Percentiles rank a stretch among this genome's conserved stretches.
phyloP scores from a whole-genome alignment of 92 coral and sea anemone species.

The Zoanthus solanderi region DNA sequence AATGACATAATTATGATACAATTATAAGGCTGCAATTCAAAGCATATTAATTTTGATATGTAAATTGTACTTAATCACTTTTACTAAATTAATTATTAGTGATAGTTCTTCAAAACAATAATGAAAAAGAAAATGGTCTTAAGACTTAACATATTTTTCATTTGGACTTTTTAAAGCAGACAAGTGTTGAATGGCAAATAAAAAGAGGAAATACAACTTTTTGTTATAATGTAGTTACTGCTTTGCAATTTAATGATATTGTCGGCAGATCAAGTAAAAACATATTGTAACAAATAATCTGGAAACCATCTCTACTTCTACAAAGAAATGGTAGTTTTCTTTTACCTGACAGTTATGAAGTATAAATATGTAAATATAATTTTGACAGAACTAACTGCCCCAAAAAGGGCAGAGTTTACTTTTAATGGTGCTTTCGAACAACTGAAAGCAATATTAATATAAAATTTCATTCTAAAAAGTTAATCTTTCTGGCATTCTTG shows the following conservation, averaged over 20 bases:
- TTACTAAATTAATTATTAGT: not conserved
- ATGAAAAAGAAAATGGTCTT: not conserved
- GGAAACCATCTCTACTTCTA: not conserved
- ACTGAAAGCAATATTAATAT: conserved; percentile 53
- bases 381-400: conserved; percentile 17
- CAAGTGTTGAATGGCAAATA: not conserved
- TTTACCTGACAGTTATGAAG: not conserved
- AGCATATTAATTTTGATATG: not conserved
- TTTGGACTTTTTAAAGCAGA: not conserved
- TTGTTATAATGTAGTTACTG: not conserved
- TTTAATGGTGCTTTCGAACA: conserved; percentile 43
- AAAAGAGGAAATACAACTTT: not conserved
- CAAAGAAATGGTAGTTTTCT: conserved; percentile 14
- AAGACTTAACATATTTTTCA: not conserved
- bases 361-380: conserved; percentile 53
- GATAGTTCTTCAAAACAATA: not conserved
- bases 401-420: conserved; percentile 24
- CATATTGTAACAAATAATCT: not conserved
- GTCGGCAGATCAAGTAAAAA: not conserved
- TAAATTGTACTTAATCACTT: not conserved
- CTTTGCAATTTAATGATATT: not conserved
- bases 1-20: not conserved
- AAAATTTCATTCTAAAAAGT: conserved; percentile 57
- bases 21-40: not conserved
- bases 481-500: conserved; percentile 29